phyloP scores from a whole-genome alignment of 2,888 invertebrate species.

The Encarsia formosa region DNA sequence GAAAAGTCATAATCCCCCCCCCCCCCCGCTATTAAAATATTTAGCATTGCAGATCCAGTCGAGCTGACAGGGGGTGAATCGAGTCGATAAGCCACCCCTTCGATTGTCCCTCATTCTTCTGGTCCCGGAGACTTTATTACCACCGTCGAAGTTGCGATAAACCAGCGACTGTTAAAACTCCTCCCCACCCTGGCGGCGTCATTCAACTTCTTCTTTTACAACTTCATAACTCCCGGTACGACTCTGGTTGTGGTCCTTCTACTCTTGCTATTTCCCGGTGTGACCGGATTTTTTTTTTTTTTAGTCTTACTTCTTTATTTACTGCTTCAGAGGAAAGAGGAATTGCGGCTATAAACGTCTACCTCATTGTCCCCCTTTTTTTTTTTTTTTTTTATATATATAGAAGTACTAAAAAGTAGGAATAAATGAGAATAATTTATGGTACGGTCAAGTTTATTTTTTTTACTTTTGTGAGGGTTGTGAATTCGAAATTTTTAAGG shows the following conservation, averaged over 20 bases:
- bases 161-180: slow-evolving; percentile 24
- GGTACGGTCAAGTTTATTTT: no score
- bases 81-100: no score
- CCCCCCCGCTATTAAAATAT: no score
- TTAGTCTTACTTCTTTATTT: not conserved
- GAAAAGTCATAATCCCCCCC: no score
- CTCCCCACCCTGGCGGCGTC: slow-evolving; percentile 3
- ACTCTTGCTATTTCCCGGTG: slow-evolving; percentile 29
- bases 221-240: slow-evolving; percentile 25
- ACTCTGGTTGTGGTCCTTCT: slow-evolving; percentile 19
- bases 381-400: not conserved
- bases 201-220: slow-evolving; percentile 14
- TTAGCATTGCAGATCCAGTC: no score
- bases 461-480: no score
- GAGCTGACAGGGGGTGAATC: no score
- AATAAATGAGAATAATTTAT: no score
- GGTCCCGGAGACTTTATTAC: slow-evolving; percentile 33
- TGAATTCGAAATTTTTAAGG: no score
- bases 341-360: not conserved
- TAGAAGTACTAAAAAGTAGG: no score
- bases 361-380: slow-evolving; percentile 1
- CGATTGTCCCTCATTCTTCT: slow-evolving; percentile 21
- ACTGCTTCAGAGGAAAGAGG: not conserved
- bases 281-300: slow-evolving; percentile 7
- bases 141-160: slow-evolving; percentile 28